These are phyloP conservation scores for Anolis sagrei DNA, from an alignment of 2,113 vertebrate species.

Conservation along the genomic window DNA sequence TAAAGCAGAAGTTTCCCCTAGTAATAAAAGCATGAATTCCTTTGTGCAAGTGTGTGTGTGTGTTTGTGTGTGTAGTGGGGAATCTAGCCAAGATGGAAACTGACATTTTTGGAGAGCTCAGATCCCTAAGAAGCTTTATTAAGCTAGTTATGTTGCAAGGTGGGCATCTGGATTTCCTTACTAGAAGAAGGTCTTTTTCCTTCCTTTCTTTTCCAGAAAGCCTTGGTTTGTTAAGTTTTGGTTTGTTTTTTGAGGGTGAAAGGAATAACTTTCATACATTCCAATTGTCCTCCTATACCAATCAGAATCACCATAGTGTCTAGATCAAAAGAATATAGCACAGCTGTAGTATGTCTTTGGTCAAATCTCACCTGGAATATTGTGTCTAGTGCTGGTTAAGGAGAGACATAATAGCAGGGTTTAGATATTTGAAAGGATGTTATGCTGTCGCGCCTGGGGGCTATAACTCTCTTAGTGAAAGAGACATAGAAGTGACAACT, in stretches of 20 bases:
- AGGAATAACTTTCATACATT: too few relatives aligned
- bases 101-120: not conserved
- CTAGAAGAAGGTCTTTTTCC: not conserved
- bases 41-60: not conserved
- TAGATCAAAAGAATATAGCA: too few relatives aligned
- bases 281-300: not conserved
- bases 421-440: too few relatives aligned
- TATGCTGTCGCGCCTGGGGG: too few relatives aligned
- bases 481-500: too few relatives aligned
- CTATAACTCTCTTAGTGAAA: too few relatives aligned
- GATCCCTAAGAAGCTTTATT: not conserved
- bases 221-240: too few relatives aligned
- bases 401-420: too few relatives aligned
- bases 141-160: not conserved
- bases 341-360: too few relatives aligned
- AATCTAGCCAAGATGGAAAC: not conserved
- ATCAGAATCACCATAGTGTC: not conserved
- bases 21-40: slow-evolving; percentile 59
- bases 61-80: not conserved
- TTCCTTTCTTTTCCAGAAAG: not conserved
- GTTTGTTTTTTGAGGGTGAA: not conserved
- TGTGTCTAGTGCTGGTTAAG: too few relatives aligned
- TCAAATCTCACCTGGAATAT: too few relatives aligned
- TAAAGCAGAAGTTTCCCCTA: slow-evolving; percentile 69
- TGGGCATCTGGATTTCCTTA: not conserved